Evolutionary conservation across 2,888 invertebrate genomes (phyloP), one percentile per base, ranked within the genome.

Genomic region (Nephrotoma flavescens): DNA sequence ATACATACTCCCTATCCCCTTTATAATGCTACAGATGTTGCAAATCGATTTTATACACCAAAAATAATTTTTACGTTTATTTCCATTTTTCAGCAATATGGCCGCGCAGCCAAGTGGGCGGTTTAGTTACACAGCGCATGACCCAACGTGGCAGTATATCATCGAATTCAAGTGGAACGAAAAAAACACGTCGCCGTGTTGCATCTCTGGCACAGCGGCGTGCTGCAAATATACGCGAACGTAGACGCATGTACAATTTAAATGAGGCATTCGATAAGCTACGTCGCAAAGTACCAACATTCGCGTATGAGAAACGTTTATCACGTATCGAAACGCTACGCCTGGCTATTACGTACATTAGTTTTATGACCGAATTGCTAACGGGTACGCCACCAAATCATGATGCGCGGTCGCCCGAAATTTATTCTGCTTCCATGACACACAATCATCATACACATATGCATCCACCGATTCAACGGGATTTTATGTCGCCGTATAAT

Each of bases 211-310:
- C 97, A 0, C 98, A 98, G 91, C 93, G 98, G 47, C 93, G 97
- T 86, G 98, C 98, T 0, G 98, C 98, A 42, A 98, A 98, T 92
- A 97, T 98, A 88, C 94, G 98, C 3, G 98, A 99, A 91, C 93
- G 98, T 86, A 93, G 98, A 41, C 93, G 98, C 88, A 98, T 99
- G 98, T 98, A 97, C 91, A 98, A 98, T 92, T 92, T 98, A 88
- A 99, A 98, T 91, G 98, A 98, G 91, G 98, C 98, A 0, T 99
- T 99, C 89, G 98, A 98, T 90, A 96, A 96, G 90, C 92, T 99
- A 71, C 93, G 98, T 42, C 93, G 97, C 89, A 97, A 97, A 93
- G 96, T 96, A 89, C 98, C 98, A 31, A 98, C 98, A 0, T 99
- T 99, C 90, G 98, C 98, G 0, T 98, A 98, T 91, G 98, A 99